Base-by-base conservation (phyloP, 1,140 invertebrate genomes). In the Coptotermes formosanus region DNA sequence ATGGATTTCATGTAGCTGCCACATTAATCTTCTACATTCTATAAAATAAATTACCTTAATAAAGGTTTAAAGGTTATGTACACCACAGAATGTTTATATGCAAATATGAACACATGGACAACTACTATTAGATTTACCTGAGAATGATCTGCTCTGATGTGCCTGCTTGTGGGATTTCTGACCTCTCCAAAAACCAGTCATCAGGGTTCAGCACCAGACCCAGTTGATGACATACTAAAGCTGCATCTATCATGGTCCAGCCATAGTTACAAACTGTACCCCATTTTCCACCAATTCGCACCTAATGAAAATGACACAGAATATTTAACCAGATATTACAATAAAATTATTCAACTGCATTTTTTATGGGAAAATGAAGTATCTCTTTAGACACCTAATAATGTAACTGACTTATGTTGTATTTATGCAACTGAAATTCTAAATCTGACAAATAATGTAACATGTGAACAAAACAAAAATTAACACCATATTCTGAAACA, bases 261-360 rank as follows among this genome's bases (percentile, higher is more conserved):
- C 95, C 96, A 90, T 99, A 97, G 92, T 97, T 97, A 89, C 99
- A 99, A 9, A 99, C 97, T 0, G 98, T 99, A 83, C 98, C 98
- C 98, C 99, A 99, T 90, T 95, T 94, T 30, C 95, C 93, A 87
- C 95, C 94, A 14, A 99, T 92, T 88, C 94, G 93, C 0, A 96
- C 93, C 92, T 96, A 91, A 21, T 93, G 1, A 55, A 55, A 55
- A 55, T 12, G 45, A 4, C 14, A 55, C 14, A 55, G 14, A 55
- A 55, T 55, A 21, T 55, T 55, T 55, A 55, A 16, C 19, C 52
- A 4, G 2, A 19, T 55, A 55, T 21, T 55, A 19, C 0, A 4
- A 21, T 55, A 55, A 21, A 21, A 16, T 55, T 21, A 55, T 16
- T 4, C 1, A 16, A 55, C 3, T 55, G 19, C 19, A 55, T 4